Conservation (phyloP, 2,113 vertebrate genomes). For the Proterorhinus semilunaris region DNA sequence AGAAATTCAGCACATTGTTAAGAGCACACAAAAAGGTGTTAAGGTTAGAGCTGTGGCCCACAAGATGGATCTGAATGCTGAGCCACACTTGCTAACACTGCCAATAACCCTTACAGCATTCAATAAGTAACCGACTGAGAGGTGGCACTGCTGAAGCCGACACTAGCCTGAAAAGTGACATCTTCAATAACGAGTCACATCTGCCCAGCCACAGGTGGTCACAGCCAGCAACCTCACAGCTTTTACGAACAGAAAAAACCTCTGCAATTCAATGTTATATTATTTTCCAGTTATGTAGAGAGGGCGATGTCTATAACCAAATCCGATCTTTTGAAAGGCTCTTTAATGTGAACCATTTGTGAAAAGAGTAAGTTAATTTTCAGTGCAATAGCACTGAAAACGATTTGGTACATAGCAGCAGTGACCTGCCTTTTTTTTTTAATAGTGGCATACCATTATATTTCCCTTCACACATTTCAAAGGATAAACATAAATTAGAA, state of each 20-base stretch:
- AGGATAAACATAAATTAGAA: too few species aligned
- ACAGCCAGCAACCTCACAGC: not conserved
- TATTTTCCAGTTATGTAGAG: not conserved
- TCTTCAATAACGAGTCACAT: conserved; percentile 1
- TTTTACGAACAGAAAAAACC: not conserved
- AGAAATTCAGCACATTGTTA: conserved; percentile 12
- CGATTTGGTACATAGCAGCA: too few species aligned
- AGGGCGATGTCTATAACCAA: not conserved
- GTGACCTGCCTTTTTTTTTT: too few species aligned
- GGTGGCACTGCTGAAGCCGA: not conserved
- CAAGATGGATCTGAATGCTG: not conserved
- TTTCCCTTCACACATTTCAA: too few species aligned
- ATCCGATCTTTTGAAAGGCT: too few species aligned
- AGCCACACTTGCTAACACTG: conserved; percentile 7
- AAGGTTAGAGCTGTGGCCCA: not conserved
- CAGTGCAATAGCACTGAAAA: too few species aligned
- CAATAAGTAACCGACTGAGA: conserved; percentile 1
- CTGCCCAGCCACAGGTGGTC: conserved; percentile 2
- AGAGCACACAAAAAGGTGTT: not conserved
- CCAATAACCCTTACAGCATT: conserved; percentile 1
- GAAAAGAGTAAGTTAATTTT: too few species aligned
- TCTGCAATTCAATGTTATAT: not conserved
- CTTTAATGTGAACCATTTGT: too few species aligned
- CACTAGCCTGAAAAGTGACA: not conserved
- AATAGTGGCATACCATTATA: too few species aligned